Percentiles rank a stretch among this genome's conserved stretches.
Evolutionary conservation across 2,888 invertebrate species (phyloP).

Genomic region (Pterobdella sp.): DNA sequence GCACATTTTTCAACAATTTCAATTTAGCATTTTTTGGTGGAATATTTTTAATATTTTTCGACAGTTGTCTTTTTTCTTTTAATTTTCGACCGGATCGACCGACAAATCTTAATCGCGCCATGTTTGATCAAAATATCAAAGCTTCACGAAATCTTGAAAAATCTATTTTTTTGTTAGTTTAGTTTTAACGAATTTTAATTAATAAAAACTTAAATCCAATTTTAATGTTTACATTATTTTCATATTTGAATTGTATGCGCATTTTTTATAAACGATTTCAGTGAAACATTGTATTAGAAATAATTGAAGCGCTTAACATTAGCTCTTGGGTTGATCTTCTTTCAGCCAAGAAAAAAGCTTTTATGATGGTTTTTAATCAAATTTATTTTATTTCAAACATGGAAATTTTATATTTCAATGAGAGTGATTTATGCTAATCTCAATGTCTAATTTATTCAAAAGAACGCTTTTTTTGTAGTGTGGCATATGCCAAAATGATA

Average conservation of each 20-base stretch:
- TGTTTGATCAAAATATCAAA: constrained; percentile 39
- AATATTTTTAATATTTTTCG: constrained; percentile 23
- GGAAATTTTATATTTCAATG: too few species aligned
- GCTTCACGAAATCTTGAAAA: not conserved
- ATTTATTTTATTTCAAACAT: too few species aligned
- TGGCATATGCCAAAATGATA: too few species aligned
- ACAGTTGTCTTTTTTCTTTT: constrained; percentile 36
- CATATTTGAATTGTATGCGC: constrained; percentile 20
- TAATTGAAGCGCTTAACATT: constrained; percentile 6
- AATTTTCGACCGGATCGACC: constrained; percentile 50
- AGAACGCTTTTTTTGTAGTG: too few species aligned
- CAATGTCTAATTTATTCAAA: too few species aligned
- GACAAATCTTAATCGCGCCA: constrained; percentile 50
- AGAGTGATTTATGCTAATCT: too few species aligned
- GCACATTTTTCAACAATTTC: constrained; percentile 25
- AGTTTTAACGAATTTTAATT: not conserved
- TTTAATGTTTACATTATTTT: constrained; percentile 13
- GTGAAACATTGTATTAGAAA: constrained; percentile 15
- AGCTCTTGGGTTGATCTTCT: too few species aligned
- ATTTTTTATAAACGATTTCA: constrained; percentile 21
- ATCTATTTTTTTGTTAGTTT: not conserved
- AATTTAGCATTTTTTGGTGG: constrained; percentile 19
- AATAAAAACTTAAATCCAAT: constrained; percentile 13
- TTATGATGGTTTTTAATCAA: too few species aligned
- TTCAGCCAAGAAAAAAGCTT: too few species aligned